A percentile compares a stretch with the other conserved stretches of the same genome.
phyloP scores from a whole-genome alignment of 1,140 invertebrate genomes.

The Neuroterus valhalla region DNA sequence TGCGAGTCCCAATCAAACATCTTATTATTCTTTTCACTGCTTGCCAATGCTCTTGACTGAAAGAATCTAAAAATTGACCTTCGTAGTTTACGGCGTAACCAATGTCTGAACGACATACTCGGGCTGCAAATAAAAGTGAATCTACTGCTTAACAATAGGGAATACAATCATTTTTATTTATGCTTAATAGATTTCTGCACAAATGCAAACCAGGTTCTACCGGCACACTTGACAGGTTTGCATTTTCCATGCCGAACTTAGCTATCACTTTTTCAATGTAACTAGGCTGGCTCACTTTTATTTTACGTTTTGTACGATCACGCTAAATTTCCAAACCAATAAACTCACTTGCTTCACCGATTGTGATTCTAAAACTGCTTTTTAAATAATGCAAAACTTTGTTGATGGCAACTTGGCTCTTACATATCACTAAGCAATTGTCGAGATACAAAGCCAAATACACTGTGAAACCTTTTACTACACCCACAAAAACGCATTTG shows the following conservation, averaged over 20 bases:
- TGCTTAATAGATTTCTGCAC: conserved; percentile 14
- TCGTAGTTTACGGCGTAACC: conserved; percentile 46
- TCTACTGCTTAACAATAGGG: conserved; percentile 59
- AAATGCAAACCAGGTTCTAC: conserved; percentile 35
- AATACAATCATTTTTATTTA: conserved; percentile 17
- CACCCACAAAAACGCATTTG: conserved; percentile 44
- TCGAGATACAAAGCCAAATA: conserved; percentile 49
- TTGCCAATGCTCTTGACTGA: too few relatives aligned
- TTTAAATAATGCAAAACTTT: conserved; percentile 47
- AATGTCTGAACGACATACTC: conserved; percentile 63
- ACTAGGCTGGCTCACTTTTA: conserved; percentile 37
- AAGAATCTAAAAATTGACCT: conserved; percentile 46
- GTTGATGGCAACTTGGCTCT: conserved; percentile 42
- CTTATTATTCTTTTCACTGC: too few relatives aligned
- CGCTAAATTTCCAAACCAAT: conserved; percentile 58
- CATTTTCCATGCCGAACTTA: conserved; percentile 40
- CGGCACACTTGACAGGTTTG: conserved; percentile 39
- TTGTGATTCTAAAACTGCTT: conserved; percentile 54
- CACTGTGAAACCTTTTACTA: neutral
- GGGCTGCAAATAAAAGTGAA: conserved; percentile 62
- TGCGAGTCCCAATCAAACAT: conserved; percentile 39
- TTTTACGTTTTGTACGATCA: conserved; percentile 36
- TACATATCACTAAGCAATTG: conserved; percentile 59
- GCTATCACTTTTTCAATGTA: conserved; percentile 37
- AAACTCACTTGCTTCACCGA: conserved; percentile 35